phyloP scores from a whole-genome alignment of 2,113 vertebrate species.

The Grammomys dolichurus region DNA sequence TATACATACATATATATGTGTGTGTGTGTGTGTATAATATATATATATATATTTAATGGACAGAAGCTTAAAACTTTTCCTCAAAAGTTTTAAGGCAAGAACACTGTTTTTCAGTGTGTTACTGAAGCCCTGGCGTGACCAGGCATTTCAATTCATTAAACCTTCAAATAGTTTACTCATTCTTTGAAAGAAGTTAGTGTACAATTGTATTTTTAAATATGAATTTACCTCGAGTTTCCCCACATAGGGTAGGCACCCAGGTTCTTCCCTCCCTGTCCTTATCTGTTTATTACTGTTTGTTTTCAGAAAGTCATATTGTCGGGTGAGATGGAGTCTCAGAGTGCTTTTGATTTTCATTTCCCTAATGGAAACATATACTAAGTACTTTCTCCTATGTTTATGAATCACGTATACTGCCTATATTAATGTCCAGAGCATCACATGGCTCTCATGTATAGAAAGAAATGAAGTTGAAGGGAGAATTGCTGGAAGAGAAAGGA shows the following conservation, averaged over 20 bases:
- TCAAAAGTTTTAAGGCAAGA: neutral
- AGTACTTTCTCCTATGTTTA: neutral
- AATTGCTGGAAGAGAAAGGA: neutral
- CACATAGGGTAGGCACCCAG: neutral
- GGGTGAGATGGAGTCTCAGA: neutral
- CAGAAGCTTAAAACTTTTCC: neutral
- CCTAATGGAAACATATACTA: neutral
- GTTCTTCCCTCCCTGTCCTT: neutral
- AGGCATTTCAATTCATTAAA: neutral
- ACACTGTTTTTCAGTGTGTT: neutral
- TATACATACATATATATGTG: too few species aligned
- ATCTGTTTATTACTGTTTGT: neutral
- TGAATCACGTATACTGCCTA: neutral
- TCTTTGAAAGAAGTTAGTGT: neutral
- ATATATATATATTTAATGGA: neutral
- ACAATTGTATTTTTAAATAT: neutral
- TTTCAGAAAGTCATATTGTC: neutral
- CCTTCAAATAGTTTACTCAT: neutral
- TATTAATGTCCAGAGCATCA: neutral
- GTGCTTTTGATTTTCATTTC: neutral
- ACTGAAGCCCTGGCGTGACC: neutral
- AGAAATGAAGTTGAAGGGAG: neutral
- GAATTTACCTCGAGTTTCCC: neutral
- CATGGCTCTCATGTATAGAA: neutral
- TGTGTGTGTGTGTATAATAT: too few species aligned